These are phyloP conservation scores for Clarias batrachus DNA, from an alignment of 2,113 vertebrate genomes.

Conservation along the genomic window DNA sequence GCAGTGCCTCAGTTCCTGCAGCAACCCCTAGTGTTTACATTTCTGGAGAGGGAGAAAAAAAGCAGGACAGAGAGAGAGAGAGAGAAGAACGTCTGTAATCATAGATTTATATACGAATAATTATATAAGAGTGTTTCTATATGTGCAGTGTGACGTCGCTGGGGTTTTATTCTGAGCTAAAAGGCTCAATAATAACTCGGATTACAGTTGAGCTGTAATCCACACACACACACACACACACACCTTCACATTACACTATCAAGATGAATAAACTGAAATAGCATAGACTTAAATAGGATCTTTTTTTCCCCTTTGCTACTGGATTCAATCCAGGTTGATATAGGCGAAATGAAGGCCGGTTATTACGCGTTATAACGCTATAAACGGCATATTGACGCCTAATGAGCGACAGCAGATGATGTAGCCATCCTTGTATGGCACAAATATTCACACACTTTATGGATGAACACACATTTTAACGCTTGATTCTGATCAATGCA, in stretches of 20 bases:
- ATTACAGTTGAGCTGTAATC: conserved; percentile 34
- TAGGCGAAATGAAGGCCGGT: background rate
- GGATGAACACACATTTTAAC: background rate
- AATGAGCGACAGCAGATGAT: conserved; percentile 8
- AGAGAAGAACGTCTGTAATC: background rate
- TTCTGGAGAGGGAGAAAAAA: background rate
- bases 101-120: no score
- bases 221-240: conserved; percentile 14
- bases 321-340: background rate
- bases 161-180: background rate
- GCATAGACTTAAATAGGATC: no score
- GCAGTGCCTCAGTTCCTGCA: background rate
- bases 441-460: background rate
- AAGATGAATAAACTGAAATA: background rate
- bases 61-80: background rate
- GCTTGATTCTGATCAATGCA: background rate
- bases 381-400: background rate
- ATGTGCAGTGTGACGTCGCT: background rate
- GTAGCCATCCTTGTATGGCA: conserved; percentile 21
- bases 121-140: background rate
- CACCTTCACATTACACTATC: conserved; percentile 1
- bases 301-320: no score
- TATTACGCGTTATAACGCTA: background rate
- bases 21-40: conserved; percentile 53
- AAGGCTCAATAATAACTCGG: conserved; percentile 77